A percentile compares a stretch with the other conserved stretches of the same genome.
These are phyloP conservation scores for Melieria crassipennis DNA, from an alignment of 2,888 invertebrate genomes.

Conservation along the genomic window DNA sequence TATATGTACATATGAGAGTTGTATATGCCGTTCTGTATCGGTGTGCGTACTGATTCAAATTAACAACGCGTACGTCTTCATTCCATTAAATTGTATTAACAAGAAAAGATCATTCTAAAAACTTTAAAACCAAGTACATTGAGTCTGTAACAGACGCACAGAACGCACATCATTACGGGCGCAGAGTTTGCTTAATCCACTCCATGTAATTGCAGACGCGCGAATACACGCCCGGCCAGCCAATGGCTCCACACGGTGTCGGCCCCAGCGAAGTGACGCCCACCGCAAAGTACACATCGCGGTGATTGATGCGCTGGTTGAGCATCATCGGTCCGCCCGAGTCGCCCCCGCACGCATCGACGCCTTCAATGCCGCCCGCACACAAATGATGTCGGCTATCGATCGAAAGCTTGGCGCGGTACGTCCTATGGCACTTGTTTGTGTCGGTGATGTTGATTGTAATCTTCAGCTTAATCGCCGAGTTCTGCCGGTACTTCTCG, in stretches of 20 bases:
- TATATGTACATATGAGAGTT: no score
- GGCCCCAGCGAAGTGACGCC: slow-evolving; percentile 75
- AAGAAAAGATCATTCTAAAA: no score
- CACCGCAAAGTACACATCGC: slow-evolving; percentile 65
- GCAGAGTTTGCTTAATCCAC: slow-evolving; percentile 67
- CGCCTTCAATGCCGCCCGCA: slow-evolving; percentile 68
- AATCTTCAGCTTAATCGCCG: slow-evolving; percentile 69
- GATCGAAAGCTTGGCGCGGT: slow-evolving; percentile 65
- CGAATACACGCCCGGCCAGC: slow-evolving; percentile 73
- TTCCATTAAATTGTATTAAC: no score
- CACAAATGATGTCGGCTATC: slow-evolving; percentile 69
- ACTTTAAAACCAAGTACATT: no score
- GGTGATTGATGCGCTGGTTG: slow-evolving; percentile 62
- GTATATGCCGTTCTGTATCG: no score
- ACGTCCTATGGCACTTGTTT: slow-evolving; percentile 68
- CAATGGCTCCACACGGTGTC: slow-evolving; percentile 69
- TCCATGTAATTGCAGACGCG: slow-evolving; percentile 68
- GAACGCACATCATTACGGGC: slow-evolving; percentile 41
- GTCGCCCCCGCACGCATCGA: slow-evolving; percentile 71
- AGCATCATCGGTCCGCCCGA: slow-evolving; percentile 73
- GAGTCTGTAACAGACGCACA: no score
- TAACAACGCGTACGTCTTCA: no score
- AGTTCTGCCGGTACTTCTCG: slow-evolving; percentile 64
- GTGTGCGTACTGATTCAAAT: no score
- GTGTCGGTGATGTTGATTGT: slow-evolving; percentile 66